Base-by-base conservation (phyloP, 92 coral and sea anemone genomes). In the Porites rus region DNA sequence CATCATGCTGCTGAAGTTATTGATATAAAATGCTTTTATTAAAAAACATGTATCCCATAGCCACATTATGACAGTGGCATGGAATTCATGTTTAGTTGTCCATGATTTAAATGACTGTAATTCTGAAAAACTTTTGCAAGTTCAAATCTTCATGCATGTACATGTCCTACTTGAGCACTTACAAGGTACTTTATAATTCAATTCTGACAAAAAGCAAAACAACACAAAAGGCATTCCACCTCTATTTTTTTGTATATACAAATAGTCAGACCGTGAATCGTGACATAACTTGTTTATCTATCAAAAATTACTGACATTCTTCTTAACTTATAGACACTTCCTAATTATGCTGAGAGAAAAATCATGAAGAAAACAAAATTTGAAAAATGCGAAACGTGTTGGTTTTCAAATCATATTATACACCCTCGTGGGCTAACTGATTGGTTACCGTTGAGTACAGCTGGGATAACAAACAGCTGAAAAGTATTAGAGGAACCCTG, bases 371-470 rank as follows among this genome's bases (percentile, higher is more conserved):
- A 12, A 18, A 46, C 11, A 46, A 9, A 25, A 18, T 10, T 21
- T 51, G 77, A 14, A 13, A 4, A 63, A 16, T 8, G 50, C 46
- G 25, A 63, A 51, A 50, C 19, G 16, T 50, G 77, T n/a, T 8
- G 8, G 65, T 78, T 50, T 61, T 63, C 70, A 77, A 77, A 43
- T 22, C 10, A 64, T 9, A 64, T 18, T 78, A 51, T 74, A 68
- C 65, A 66, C 84, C 84, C 74, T 66, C 67, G 64, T 67, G 83
- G 72, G n/a, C n/a, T 50, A 20, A 65, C 54, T 24, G 72, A 65
- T 21, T 20, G 69, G 84, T 66, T 66, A 19, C 84, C 53, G 63
- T 6, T 65, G 18, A 46, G 71, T 79, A 68, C 84, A 79, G 84
- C 75, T 79, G 84, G 64, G 52, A n/a, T 14, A 76, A 28, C 56